phyloP scores from a whole-genome alignment of 2,113 vertebrate genomes.

The Microcebus murinus region DNA sequence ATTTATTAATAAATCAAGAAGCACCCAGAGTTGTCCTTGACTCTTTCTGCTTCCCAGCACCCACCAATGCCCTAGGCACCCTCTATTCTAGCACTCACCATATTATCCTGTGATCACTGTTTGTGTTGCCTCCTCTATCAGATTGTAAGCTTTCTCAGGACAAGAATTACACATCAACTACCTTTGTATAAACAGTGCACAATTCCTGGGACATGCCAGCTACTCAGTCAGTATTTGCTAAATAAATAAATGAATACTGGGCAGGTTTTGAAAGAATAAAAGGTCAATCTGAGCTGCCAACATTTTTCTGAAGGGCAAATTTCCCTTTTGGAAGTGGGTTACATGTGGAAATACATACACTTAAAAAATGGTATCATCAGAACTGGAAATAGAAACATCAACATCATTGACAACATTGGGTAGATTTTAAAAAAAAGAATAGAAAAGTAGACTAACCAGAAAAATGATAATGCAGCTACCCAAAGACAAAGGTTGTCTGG shows the following conservation, averaged over 20 bases:
- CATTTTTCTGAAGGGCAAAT: neutral
- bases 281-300: neutral
- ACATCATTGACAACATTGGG: neutral
- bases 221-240: neutral
- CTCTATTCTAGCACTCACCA: neutral
- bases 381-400: conserved; percentile 20
- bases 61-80: neutral
- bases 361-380: neutral
- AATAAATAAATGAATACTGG: neutral
- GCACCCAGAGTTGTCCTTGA: neutral
- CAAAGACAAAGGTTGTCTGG: neutral
- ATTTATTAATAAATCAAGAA: neutral
- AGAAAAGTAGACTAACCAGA: neutral
- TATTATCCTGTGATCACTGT: neutral
- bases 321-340: conserved; percentile 11
- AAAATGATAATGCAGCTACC: neutral
- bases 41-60: neutral
- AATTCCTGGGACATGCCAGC: neutral
- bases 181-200: neutral
- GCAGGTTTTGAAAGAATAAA: neutral
- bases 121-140: neutral
- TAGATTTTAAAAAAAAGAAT: neutral
- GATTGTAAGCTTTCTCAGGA: neutral
- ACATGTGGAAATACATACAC: neutral
- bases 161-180: neutral